A percentile compares a stretch with the other conserved stretches of the same genome.
phyloP scores from a whole-genome alignment of 2,797 vertebrate species.

The Pachyuromys duprasi region DNA sequence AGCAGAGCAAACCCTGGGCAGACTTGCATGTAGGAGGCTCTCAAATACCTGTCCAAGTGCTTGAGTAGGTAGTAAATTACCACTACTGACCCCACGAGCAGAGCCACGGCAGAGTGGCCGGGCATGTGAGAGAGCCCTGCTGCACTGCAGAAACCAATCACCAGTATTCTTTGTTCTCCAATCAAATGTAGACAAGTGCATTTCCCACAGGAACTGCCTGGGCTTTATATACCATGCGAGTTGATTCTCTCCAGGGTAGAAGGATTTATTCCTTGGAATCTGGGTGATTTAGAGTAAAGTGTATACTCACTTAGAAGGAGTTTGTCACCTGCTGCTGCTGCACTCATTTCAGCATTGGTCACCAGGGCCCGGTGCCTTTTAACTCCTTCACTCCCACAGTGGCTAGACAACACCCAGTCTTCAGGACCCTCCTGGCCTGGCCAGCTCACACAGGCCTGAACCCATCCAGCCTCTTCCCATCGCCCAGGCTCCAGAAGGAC shows the following conservation, averaged over 20 bases:
- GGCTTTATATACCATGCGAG: rapidly evolving
- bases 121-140: rapidly evolving
- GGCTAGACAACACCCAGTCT: background rate
- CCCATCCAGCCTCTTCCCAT: background rate
- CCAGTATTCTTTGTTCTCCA: rapidly evolving
- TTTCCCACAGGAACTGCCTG: rapidly evolving
- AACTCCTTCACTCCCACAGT: background rate
- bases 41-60: background rate
- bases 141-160: background rate
- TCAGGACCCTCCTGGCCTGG: background rate
- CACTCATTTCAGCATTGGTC: too few species aligned
- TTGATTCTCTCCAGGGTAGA: background rate
- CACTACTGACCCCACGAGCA: background rate
- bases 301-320: rapidly evolving
- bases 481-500: background rate
- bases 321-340: background rate
- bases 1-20: background rate
- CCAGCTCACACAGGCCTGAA: too few species aligned
- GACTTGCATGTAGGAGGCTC: rapidly evolving
- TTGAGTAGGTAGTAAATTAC: background rate
- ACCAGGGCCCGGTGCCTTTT: background rate
- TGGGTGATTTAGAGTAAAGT: background rate
- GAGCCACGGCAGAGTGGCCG: background rate
- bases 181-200: background rate
- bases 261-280: background rate